These are phyloP conservation scores for Euspilapteryx auroguttella DNA, from an alignment of 2,888 invertebrate species.

Conservation along the genomic window DNA sequence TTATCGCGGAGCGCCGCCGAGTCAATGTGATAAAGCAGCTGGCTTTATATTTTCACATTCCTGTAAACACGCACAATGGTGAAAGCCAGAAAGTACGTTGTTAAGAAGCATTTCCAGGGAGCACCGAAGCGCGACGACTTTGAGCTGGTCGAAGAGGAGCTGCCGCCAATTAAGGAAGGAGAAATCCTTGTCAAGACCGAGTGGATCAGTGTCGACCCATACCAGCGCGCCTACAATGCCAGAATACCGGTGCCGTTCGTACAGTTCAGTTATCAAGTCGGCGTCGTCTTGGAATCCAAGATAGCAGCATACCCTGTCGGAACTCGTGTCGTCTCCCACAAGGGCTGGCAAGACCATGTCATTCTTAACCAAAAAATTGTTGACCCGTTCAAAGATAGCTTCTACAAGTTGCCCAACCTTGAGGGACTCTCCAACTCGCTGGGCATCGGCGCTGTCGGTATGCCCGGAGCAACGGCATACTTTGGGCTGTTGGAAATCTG, in stretches of 20 bases:
- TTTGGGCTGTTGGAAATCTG: slow-evolving; percentile 66
- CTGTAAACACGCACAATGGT: slow-evolving; percentile 36
- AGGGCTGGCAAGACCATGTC: slow-evolving; percentile 64
- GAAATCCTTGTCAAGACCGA: slow-evolving; percentile 28
- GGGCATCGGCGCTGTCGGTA: slow-evolving; percentile 55
- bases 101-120: slow-evolving; percentile 58
- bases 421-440: slow-evolving; percentile 38
- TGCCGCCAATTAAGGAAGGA: slow-evolving; percentile 61
- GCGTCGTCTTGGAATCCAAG: slow-evolving; percentile 4
- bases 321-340: slow-evolving; percentile 43
- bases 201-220: slow-evolving; percentile 27
- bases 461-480: slow-evolving; percentile 67
- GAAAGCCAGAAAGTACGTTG: slow-evolving; percentile 57
- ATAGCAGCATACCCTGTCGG: slow-evolving; percentile 59
- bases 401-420: slow-evolving; percentile 32
- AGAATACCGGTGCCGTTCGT: slow-evolving; percentile 24
- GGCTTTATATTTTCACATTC: too few relatives aligned
- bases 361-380: background rate
- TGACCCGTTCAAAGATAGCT: background rate
- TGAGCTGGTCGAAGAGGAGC: slow-evolving; percentile 60
- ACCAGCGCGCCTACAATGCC: slow-evolving; percentile 17
- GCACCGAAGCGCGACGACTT: slow-evolving; percentile 61
- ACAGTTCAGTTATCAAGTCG: slow-evolving; percentile 4
- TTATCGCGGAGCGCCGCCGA: too few relatives aligned
- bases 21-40: too few relatives aligned